Evolutionary conservation across 2,888 invertebrate species (phyloP).

Genomic region (Bellardia pandia): DNA sequence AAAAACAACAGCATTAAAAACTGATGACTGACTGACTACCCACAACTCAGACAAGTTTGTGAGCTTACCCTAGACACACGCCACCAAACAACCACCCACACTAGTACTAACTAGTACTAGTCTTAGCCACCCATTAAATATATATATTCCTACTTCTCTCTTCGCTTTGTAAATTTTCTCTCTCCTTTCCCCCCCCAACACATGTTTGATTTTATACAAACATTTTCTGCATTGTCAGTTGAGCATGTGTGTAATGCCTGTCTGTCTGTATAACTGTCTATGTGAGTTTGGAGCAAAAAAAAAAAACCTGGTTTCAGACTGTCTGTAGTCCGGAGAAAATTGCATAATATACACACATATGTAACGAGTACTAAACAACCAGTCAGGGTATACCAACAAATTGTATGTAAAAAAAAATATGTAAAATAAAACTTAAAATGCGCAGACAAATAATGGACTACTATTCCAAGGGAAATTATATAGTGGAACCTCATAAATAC

Average conservation of each 20-base stretch:
- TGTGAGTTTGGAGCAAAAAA: not conserved
- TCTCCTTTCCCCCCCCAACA: not conserved
- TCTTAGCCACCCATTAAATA: slow-evolving; percentile 44
- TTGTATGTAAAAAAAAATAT: not conserved
- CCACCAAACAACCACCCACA: slow-evolving; percentile 19
- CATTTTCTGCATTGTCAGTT: slow-evolving; percentile 11
- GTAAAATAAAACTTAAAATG: slow-evolving; percentile 29
- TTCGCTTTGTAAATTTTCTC: not conserved
- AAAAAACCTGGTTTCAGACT: slow-evolving; percentile 27
- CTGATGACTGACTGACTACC: slow-evolving; percentile 50
- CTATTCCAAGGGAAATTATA: slow-evolving; percentile 49
- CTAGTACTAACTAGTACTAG: not conserved
- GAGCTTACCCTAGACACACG: slow-evolving; percentile 5
- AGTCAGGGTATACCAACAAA: not conserved
- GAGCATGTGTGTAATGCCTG: slow-evolving; percentile 18
- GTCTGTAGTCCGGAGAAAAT: slow-evolving; percentile 53
- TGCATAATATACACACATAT: slow-evolving; percentile 54
- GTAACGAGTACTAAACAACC: not conserved
- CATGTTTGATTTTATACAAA: not conserved
- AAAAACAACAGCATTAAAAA: slow-evolving; percentile 32
- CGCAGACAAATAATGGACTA: slow-evolving; percentile 55
- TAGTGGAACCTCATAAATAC: slow-evolving; percentile 68
- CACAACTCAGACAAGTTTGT: slow-evolving; percentile 42
- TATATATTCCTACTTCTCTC: not conserved
- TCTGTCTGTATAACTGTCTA: not conserved